These are phyloP conservation scores for Leptestheria dahalacensis DNA, from an alignment of 1,140 invertebrate species.

Conservation along the genomic window DNA sequence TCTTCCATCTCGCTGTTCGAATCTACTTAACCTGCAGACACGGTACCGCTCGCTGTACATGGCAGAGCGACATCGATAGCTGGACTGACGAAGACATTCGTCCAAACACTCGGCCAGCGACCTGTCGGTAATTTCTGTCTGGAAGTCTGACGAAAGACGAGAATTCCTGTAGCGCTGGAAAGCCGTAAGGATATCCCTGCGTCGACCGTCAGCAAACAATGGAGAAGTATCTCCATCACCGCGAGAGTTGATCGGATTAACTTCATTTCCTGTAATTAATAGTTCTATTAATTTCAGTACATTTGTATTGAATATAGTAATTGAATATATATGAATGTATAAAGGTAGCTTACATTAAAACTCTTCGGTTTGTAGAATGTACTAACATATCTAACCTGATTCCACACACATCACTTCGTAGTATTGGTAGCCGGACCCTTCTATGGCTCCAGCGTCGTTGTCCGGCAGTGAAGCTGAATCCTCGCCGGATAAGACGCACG, in stretches of 20 bases:
- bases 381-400: conserved; percentile 21
- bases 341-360: no score
- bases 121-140: conserved; percentile 71
- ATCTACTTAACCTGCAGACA: conserved; percentile 66
- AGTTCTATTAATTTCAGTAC: no score
- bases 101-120: conserved; percentile 75
- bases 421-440: conserved; percentile 19
- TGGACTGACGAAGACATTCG: conserved; percentile 65
- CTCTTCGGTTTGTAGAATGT: no score
- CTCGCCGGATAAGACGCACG: conserved; percentile 73
- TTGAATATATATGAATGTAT: no score
- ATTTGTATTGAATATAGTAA: no score
- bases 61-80: conserved; percentile 71
- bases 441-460: conserved; percentile 49
- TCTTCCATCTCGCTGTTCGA: conserved; percentile 69
- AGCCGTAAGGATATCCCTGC: conserved; percentile 55
- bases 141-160: conserved; percentile 64
- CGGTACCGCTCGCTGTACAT: conserved; percentile 70
- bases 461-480: conserved; percentile 70
- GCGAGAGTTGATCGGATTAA: not conserved
- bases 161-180: conserved; percentile 76
- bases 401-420: conserved; percentile 24
- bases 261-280: conserved; percentile 4
- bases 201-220: conserved; percentile 56
- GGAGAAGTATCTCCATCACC: conserved; percentile 44